Conservation (phyloP, 2,888 invertebrate species). For the Empis livida region DNA sequence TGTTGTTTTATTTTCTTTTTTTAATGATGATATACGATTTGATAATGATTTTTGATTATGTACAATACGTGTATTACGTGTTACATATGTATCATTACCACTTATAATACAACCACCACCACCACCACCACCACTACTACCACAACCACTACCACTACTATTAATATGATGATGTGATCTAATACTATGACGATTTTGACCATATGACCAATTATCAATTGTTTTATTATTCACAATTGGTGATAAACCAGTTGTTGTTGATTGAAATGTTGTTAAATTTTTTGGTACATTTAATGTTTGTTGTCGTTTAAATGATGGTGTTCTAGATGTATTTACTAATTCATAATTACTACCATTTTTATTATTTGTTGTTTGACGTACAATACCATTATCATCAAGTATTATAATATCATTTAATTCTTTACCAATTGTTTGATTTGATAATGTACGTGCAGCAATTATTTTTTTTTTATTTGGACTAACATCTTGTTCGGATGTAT, state of each 20-base stretch:
- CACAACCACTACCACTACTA: constrained; percentile 7
- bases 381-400: constrained; percentile 19
- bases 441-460: constrained; percentile 23
- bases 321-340: constrained; percentile 10
- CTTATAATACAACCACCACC: constrained; percentile 3
- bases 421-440: constrained; percentile 29
- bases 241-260: neutral
- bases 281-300: neutral
- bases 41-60: constrained; percentile 29
- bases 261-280: neutral
- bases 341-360: constrained; percentile 12
- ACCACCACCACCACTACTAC: constrained; percentile 6
- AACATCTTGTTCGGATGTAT: constrained; percentile 29
- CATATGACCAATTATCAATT: constrained; percentile 3
- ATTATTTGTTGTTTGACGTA: constrained; percentile 3
- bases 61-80: constrained; percentile 19
- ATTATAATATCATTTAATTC: constrained; percentile 26
- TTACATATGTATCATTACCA: constrained; percentile 19
- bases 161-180: neutral
- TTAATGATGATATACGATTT: constrained; percentile 50
- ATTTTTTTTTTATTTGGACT: constrained; percentile 22
- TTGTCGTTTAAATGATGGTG: constrained; percentile 8
- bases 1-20: constrained; percentile 76
- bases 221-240: constrained; percentile 1
- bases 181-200: constrained; percentile 4